phyloP scores from a whole-genome alignment of 2,888 invertebrate species.

The Nineta flava region DNA sequence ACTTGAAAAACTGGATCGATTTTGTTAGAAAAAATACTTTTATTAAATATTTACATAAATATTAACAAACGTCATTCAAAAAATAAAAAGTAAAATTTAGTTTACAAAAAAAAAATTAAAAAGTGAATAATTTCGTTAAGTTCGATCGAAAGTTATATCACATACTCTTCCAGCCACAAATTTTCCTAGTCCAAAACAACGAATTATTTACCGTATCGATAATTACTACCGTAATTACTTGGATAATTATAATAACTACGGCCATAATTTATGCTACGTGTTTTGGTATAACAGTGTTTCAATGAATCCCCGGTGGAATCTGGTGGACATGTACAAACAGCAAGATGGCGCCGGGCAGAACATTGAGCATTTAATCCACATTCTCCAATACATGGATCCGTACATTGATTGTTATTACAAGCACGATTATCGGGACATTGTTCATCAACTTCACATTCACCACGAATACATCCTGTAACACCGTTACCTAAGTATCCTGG shows the following conservation, averaged over 20 bases:
- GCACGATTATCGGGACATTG: conserved; percentile 62
- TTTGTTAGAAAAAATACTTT: not conserved
- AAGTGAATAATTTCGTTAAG: no score
- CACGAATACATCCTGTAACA: conserved; percentile 50
- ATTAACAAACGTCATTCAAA: not conserved
- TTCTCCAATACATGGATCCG: conserved; percentile 58
- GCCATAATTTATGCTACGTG: not conserved
- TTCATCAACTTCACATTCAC: conserved; percentile 61
- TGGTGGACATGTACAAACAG: conserved; percentile 65
- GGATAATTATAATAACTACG: not conserved
- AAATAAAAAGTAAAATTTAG: not conserved
- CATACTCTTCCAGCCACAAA: no score
- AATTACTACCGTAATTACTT: no score
- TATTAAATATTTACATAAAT: not conserved
- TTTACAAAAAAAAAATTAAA: not conserved
- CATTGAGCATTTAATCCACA: conserved; percentile 65
- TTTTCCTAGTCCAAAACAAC: no score
- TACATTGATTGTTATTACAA: conserved; percentile 56
- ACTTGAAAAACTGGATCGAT: not conserved
- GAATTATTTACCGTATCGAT: no score
- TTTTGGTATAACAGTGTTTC: conserved; percentile 27
- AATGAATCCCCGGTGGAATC: conserved; percentile 47
- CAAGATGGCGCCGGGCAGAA: conserved; percentile 57
- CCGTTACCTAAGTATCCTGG: conserved; percentile 66
- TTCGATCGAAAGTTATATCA: no score